phyloP scores from a whole-genome alignment of 2,113 vertebrate species.

The Corythornis vintsioides region DNA sequence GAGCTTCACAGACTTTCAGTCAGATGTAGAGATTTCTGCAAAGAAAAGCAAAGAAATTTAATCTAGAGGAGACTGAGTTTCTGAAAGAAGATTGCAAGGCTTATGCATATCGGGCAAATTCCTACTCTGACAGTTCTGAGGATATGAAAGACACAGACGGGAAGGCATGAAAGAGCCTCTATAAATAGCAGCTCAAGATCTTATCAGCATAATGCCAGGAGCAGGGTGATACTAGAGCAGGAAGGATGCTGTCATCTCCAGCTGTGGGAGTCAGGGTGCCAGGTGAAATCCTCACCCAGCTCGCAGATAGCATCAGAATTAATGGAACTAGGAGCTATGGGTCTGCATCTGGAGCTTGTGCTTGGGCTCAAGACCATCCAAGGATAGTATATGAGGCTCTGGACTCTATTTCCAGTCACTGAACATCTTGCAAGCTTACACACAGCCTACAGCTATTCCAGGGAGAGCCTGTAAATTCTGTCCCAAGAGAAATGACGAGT shows the following conservation, averaged over 20 bases:
- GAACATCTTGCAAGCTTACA: not conserved
- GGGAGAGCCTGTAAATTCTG: not conserved
- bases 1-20: not conserved
- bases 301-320: fast-evolving
- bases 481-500: not conserved
- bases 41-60: not conserved
- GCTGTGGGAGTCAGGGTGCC: not conserved
- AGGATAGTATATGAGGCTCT: not conserved
- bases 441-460: not conserved
- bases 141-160: not conserved
- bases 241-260: not conserved
- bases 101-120: not conserved
- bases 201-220: not conserved
- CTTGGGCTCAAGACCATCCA: not conserved
- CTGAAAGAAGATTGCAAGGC: not conserved
- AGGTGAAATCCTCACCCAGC: fast-evolving
- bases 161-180: not conserved
- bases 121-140: not conserved
- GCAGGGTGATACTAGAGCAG: not conserved
- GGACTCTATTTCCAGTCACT: not conserved
- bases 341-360: not conserved
- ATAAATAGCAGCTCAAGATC: not conserved
- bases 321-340: not conserved
- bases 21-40: not conserved
- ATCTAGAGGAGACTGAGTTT: not conserved